phyloP scores from a whole-genome alignment of 2,113 vertebrate species.

The Tachuris rubrigastra region DNA sequence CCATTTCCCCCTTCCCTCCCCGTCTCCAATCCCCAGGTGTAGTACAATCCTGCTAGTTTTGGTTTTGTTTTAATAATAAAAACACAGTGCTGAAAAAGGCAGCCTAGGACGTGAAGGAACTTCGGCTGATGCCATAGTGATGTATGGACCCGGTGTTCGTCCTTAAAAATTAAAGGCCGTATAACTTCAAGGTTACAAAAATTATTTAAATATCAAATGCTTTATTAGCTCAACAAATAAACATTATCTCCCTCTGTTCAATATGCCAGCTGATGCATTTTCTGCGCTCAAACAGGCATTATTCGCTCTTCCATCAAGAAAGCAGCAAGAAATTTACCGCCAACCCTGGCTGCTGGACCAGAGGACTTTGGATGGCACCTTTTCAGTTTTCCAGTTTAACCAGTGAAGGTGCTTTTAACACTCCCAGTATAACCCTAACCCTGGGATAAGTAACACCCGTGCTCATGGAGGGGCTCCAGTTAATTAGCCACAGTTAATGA shows the following conservation, averaged over 20 bases:
- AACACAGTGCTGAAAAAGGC: background rate
- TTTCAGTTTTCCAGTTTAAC: background rate
- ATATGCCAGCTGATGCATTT: background rate
- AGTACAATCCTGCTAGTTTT: background rate
- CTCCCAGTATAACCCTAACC: background rate
- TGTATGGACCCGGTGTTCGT: background rate
- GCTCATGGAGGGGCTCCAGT: background rate
- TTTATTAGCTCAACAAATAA: background rate
- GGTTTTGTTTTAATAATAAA: background rate
- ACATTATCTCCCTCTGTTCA: background rate
- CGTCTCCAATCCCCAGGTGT: rapidly evolving
- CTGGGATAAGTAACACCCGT: background rate
- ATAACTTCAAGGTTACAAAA: background rate
- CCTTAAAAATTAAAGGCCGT: background rate
- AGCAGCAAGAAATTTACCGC: background rate
- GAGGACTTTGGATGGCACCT: background rate
- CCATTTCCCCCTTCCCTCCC: too few species aligned
- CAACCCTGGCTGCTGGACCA: too few species aligned
- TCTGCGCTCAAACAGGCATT: background rate
- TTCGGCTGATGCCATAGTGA: background rate
- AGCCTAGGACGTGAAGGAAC: background rate
- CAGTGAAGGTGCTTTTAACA: background rate
- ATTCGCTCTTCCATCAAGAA: background rate
- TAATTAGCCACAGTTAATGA: background rate
- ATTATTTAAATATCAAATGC: background rate